Percentiles rank a stretch among this genome's conserved stretches.
Conservation (phyloP, 2,797 vertebrate genomes). For the Poeciliopsis presidionis region DNA sequence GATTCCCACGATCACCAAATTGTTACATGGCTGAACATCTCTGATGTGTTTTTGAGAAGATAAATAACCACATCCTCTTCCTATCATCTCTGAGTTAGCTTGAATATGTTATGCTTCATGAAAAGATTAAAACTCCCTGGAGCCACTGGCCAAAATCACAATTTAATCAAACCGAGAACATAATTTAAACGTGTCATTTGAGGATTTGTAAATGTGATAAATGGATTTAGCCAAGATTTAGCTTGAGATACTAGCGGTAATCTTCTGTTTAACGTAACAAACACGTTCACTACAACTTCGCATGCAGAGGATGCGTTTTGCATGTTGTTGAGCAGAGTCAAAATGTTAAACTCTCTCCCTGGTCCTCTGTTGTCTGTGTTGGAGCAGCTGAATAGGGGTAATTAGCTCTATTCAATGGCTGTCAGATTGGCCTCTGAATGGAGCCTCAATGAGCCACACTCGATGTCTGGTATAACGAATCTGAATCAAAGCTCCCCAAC, state of each 20-base stretch:
- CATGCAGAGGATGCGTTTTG: conserved; percentile 19
- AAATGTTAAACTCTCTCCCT: conserved; percentile 10
- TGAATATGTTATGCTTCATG: not conserved
- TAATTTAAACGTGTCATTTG: not conserved
- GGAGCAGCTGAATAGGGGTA: conserved; percentile 43
- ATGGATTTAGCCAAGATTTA: not conserved
- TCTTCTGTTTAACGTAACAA: not conserved
- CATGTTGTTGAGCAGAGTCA: conserved; percentile 23
- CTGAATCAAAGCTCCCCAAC: conserved; percentile 1
- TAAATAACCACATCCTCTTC: not conserved
- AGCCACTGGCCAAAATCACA: not conserved
- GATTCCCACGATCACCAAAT: not conserved
- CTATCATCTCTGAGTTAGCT: not conserved
- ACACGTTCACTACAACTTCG: not conserved
- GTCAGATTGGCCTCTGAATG: conserved; percentile 42
- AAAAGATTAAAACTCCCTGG: not conserved
- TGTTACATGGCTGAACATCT: not conserved
- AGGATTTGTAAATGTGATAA: not conserved
- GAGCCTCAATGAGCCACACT: conserved; percentile 18
- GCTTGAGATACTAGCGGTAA: not conserved
- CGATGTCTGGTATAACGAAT: conserved; percentile 2
- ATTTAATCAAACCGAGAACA: not conserved
- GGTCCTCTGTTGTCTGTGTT: conserved; percentile 16
- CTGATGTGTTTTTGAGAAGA: not conserved
- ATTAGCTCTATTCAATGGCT: conserved; percentile 45